Conservation (phyloP, 2,113 vertebrate genomes). For the Bos taurus region DNA sequence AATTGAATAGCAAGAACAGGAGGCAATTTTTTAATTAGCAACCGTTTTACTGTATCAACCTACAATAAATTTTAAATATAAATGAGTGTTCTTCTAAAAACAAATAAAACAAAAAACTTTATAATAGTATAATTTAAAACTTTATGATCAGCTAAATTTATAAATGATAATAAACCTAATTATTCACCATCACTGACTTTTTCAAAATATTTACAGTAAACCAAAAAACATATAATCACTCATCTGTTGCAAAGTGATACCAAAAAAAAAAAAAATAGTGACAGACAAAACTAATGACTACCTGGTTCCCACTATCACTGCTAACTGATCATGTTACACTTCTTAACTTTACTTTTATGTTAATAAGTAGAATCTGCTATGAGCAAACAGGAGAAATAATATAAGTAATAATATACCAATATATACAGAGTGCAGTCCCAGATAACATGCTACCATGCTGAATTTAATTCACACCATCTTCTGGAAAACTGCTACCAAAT, state of each 20-base stretch:
- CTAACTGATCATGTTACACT: background rate
- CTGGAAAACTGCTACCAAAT: background rate
- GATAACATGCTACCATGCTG: background rate
- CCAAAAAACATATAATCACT: background rate
- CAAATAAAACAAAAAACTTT: background rate
- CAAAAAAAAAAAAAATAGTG: background rate
- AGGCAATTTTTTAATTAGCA: constrained; percentile 96
- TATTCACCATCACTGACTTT: background rate
- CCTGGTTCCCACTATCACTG: background rate
- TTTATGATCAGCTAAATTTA: background rate
- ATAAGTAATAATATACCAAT: background rate
- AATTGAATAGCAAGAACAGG: constrained; percentile 96
- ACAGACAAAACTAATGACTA: background rate
- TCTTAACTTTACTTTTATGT: background rate
- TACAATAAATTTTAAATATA: constrained; percentile 59
- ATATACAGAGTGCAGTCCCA: background rate
- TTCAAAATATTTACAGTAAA: background rate
- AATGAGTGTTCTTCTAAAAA: background rate
- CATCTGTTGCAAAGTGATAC: background rate
- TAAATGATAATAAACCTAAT: background rate
- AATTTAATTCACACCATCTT: background rate
- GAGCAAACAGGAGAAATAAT: background rate
- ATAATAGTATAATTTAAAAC: background rate
- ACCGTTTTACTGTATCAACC: constrained; percentile 97
- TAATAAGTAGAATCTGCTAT: background rate